Evolutionary conservation across 2,888 invertebrate species (phyloP), one percentile per base, ranked within the genome.

Genomic region (Ennomos quercinarius): DNA sequence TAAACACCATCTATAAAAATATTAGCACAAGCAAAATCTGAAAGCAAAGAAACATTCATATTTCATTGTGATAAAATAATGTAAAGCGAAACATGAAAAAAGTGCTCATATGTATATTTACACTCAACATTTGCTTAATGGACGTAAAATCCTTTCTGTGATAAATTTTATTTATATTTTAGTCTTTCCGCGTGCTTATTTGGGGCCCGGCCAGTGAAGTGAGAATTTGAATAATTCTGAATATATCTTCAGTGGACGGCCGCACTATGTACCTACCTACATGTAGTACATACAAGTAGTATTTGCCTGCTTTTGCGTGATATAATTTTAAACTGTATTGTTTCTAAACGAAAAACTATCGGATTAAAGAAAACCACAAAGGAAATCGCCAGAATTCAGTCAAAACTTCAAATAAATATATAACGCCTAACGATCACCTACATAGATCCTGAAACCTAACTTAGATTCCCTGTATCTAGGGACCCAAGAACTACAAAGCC

Each of bases 111-210:
- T 46, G 54, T 49, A 12, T 36, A 49, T 58, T 58, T 49, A 54
- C 45, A n/a, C 38, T 27, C 45, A 39, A 50, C 48, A 56, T 56
- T 58, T 53, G 48, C 45, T 52, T 59, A 59, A 63, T 59, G 58
- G 58, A 52, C 42, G 52, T 42, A 52, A 58, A 64, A 64, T 54
- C 50, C 64, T 49, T 52, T 54, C 41, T 42, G 57, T 57, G 45
- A 56, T 57, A 64, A 41, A 57, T 52, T 57, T 61, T 54, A 57
- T 60, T 57, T 64, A 36, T 52, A 34, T 52, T 39, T 51, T 49
- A 45, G 48, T 42, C 45, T 42, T 60, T 56, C 44, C 52, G 41
- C 37, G 45, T 51, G 40, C 27, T 51, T 48, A 45, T 64, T 57
- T 63, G 57, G 54, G 54, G 13, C 12, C 34, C 36, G 13, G 52